These are phyloP conservation scores for Platysternon megacephalum DNA, from an alignment of 2,113 vertebrate species.

Conservation along the genomic window DNA sequence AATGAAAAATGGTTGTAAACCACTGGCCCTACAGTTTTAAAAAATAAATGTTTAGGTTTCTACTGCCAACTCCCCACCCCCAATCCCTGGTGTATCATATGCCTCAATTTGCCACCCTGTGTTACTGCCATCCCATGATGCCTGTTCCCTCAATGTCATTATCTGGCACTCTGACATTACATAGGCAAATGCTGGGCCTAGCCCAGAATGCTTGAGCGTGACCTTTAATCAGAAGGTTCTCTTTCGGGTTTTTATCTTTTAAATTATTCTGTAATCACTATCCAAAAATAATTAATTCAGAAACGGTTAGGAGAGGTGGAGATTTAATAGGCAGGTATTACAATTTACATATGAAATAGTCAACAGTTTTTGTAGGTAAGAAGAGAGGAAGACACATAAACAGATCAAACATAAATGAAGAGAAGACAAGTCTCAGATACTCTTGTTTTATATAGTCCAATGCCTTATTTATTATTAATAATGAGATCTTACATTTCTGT, in stretches of 20 bases:
- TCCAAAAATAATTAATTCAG: neutral
- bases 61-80: neutral
- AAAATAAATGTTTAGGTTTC: neutral
- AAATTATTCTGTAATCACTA: neutral
- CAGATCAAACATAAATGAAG: neutral
- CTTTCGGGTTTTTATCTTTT: neutral
- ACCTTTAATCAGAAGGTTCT: neutral
- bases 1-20: no score
- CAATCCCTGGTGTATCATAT: neutral
- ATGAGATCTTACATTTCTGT: neutral
- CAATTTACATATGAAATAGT: conserved; percentile 1
- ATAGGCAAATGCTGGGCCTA: neutral
- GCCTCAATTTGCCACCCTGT: neutral
- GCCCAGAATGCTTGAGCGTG: neutral
- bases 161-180: neutral
- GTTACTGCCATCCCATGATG: neutral
- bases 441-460: neutral
- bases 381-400: neutral
- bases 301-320: neutral
- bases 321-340: neutral
- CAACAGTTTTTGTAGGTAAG: neutral
- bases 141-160: neutral
- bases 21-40: neutral
- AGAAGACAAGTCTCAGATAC: conserved; percentile 5
- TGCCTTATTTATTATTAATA: conserved; percentile 5